Base-by-base conservation (phyloP, 2,888 invertebrate species). In the Hyposoter dolosus region DNA sequence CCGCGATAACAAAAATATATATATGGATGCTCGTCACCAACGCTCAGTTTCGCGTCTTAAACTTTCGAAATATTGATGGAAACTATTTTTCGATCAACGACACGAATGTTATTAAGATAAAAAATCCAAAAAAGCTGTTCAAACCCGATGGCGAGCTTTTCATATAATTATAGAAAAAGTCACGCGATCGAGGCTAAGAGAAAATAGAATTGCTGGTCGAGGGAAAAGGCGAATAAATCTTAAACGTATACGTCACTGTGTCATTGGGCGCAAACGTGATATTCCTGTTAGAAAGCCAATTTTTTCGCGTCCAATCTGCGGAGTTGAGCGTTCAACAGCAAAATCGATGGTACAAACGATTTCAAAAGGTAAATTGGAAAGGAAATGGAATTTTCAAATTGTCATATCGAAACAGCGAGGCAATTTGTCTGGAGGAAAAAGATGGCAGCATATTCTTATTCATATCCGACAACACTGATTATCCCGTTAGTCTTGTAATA, bases 211-310 rank as follows among this genome's bases (percentile, higher is more conserved):
- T 40, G 10, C 19, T 17, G 40, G 40, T n/a, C 9, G 66, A 40
- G 3, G 17, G 12, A n/a, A 69, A 47, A 15, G 23, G 17, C 9
- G 28, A 32, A 28, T 28, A 23, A 47, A 43, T 19, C 69, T 15
- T 4, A 15, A 23, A 47, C 45, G 17, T 45, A 28, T 23, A 28
- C 15, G 45, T 47, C 45, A 32, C 50, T 19, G 56, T 66, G 32
- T 77, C 78, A 56, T 79, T 23, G 66, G 12, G 45, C 32, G 65
- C 45, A 56, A 79, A 75, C 79, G 40, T 71, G 79, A 80, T 79
- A 83, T 75, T 79, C 79, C 32, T 56, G 83, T 83, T 75, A 63
- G 81, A 76, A 81, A 85, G 53, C 72, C 40, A 40, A 75, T 69
- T 69, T 72, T 80, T 72, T 65, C 9, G 0, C 23, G 35, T n/a